Evolutionary conservation across 2,797 vertebrate species (phyloP), one percentile per base, ranked within the genome.

Genomic region (Pseudochromis fuscus): DNA sequence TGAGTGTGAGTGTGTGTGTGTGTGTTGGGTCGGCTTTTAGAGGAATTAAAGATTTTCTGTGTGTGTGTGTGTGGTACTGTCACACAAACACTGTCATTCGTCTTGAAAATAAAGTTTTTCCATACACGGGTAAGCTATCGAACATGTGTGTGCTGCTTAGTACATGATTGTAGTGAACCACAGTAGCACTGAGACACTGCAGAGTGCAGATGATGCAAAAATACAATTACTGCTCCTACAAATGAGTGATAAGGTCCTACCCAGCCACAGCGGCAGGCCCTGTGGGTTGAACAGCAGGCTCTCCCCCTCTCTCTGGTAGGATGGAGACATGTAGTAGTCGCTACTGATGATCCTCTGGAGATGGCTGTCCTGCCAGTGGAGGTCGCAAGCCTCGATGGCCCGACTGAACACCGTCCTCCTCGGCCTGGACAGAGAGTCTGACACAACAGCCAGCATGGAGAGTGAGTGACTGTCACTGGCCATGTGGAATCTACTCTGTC

Each of bases 291-390:
- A 99, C 31, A 99, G 96, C 56, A 98, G 94, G 78, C 95, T 96
- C 88, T 99, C 97, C 0, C 95, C 96, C 84, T 99, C 97, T 35
- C 95, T 93, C 92, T 98, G 97, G 89, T 96, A 98, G 81, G 95
- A 94, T 1, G 96, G 96, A n/a, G 97, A 96, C 89, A 95, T 73
- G 59, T 99, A 99, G 92, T 95, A 94, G 89, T 98, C 96, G 0
- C 97, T 97, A 94, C 96, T 98, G 90, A 99, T 98, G 91, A 99
- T 99, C 87, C 97, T 95, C 92, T 99, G 97, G 56, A 99, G 94
- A 90, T 99, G 98, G 90, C 97, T 98, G 92, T 98, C 98, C 91
- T 99, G 97, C 97, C 97, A 99, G 90, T 99, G 98, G 24, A 99
- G 94, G 87, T 98, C 97, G 63, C 96, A 98, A 28, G 97, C 97